phyloP scores from a whole-genome alignment of 1,140 invertebrate species.

The Procambarus clarkii region DNA sequence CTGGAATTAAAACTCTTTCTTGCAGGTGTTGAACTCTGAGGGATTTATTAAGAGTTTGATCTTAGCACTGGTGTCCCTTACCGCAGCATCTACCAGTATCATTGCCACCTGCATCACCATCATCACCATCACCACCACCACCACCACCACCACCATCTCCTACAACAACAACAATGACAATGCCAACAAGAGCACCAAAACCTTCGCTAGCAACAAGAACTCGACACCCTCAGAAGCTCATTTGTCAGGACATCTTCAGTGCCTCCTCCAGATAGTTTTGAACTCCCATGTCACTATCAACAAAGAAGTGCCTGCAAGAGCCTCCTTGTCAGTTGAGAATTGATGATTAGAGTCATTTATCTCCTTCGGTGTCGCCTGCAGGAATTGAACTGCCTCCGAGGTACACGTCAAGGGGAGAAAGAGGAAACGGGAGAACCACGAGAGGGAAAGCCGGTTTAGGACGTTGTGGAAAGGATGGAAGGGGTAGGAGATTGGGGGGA shows the following conservation, averaged over 20 bases:
- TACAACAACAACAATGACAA: too few species aligned
- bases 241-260: constrained; percentile 43
- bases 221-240: constrained; percentile 1
- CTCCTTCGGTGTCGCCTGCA: constrained; percentile 37
- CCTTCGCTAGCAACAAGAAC: background rate
- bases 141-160: background rate
- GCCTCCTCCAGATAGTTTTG: constrained; percentile 48
- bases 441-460: background rate
- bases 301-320: constrained; percentile 33
- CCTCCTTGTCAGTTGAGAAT: constrained; percentile 44
- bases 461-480: background rate
- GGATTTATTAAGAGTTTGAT: too few species aligned
- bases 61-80: too few species aligned
- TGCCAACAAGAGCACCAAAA: too few species aligned
- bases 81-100: too few species aligned
- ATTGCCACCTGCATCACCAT: too few species aligned
- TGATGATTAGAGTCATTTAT: constrained; percentile 58
- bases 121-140: background rate
- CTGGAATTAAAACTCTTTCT: too few species aligned
- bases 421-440: background rate
- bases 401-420: background rate
- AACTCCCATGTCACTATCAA: constrained; percentile 40
- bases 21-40: too few species aligned
- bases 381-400: background rate
- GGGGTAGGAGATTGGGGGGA: background rate